Evolutionary conservation across 2,797 vertebrate genomes (phyloP).

Genomic region (Sebastes trivittatus): DNA sequence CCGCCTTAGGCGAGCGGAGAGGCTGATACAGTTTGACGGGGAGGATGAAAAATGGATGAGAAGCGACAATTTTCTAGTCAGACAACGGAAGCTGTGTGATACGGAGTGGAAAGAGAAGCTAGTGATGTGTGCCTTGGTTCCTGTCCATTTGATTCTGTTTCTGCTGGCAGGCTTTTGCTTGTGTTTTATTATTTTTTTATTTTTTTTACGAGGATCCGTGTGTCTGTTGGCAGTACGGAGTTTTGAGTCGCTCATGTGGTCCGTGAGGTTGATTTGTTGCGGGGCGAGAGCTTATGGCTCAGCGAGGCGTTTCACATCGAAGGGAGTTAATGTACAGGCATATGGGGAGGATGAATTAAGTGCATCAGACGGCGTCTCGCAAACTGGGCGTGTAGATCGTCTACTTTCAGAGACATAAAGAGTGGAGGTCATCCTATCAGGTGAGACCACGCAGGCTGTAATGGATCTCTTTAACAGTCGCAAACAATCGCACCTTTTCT

Average conservation of each 20-base stretch:
- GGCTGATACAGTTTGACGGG: slow-evolving; percentile 19
- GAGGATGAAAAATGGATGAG: background rate
- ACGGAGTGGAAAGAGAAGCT: slow-evolving; percentile 3
- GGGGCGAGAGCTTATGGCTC: slow-evolving; percentile 11
- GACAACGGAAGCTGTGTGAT: background rate
- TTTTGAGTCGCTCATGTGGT: background rate
- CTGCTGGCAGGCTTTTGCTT: slow-evolving; percentile 20
- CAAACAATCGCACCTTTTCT: slow-evolving; percentile 30
- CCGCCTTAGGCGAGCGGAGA: background rate
- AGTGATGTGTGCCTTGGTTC: slow-evolving; percentile 29
- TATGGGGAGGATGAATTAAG: slow-evolving; percentile 23
- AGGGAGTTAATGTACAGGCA: slow-evolving; percentile 48
- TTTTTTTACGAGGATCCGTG: background rate
- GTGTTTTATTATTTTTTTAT: background rate
- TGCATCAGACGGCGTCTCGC: slow-evolving; percentile 14
- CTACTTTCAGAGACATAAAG: slow-evolving; percentile 23
- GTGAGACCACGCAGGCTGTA: slow-evolving; percentile 5
- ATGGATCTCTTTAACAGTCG: slow-evolving; percentile 29
- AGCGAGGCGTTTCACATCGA: slow-evolving; percentile 26
- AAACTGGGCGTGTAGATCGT: slow-evolving; percentile 21
- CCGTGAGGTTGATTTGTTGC: slow-evolving; percentile 33
- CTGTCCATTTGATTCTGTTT: slow-evolving; percentile 33
- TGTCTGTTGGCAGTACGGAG: slow-evolving; percentile 17
- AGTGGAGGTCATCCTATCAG: slow-evolving; percentile 32
- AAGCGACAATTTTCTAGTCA: background rate